Evolutionary conservation across 2,113 vertebrate genomes (phyloP).

Genomic region (Campylorhamphus procurvoides): DNA sequence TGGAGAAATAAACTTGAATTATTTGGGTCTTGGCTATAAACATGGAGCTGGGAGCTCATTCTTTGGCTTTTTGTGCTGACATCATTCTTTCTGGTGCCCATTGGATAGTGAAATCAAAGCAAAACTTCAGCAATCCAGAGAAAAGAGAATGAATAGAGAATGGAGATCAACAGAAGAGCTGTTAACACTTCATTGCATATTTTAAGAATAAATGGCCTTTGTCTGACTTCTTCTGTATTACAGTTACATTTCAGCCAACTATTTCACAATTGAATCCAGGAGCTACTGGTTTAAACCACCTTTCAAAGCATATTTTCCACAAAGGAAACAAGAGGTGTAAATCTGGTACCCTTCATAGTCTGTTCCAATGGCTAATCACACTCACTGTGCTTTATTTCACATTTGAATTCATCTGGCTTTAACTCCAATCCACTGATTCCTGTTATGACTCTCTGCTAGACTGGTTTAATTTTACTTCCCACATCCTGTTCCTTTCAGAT

Average conservation of each 20-base stretch:
- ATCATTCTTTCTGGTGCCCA: not conserved
- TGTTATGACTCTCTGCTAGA: constrained; percentile 42
- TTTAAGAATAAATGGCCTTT: not conserved
- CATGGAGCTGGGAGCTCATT: not conserved
- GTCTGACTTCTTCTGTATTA: not conserved
- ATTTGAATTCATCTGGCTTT: constrained; percentile 40
- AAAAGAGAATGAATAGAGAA: not conserved
- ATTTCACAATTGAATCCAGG: not conserved
- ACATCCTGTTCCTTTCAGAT: constrained; percentile 26
- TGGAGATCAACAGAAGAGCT: not conserved
- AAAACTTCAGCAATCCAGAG: not conserved
- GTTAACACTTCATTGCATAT: not conserved
- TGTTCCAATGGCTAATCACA: constrained; percentile 39
- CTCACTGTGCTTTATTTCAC: constrained; percentile 19
- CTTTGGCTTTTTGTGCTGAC: not conserved
- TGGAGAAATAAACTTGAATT: constrained; percentile 34
- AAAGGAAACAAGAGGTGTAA: constrained; percentile 22
- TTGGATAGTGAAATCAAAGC: not conserved
- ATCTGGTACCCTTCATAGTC: constrained; percentile 12
- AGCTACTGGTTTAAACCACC: not conserved
- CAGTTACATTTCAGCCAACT: not conserved
- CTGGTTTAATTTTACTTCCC: constrained; percentile 53
- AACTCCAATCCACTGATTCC: constrained; percentile 18
- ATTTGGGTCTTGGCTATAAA: not conserved
- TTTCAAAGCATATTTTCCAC: constrained; percentile 14